Evolutionary conservation across 2,888 invertebrate genomes (phyloP).

Genomic region (Diplazon laetatorius): DNA sequence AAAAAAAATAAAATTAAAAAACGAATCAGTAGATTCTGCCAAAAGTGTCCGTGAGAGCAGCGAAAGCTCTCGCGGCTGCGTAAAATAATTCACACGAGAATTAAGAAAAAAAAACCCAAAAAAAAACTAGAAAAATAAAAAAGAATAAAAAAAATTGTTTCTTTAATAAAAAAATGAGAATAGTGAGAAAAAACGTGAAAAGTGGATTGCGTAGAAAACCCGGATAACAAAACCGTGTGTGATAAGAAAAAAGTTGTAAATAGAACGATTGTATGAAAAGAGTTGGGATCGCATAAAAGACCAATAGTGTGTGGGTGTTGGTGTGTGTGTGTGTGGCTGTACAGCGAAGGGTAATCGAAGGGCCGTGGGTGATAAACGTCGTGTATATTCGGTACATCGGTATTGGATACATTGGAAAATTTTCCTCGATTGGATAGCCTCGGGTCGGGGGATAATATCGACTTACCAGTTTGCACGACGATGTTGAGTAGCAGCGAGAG

Average conservation of each 20-base stretch:
- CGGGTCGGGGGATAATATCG: conserved; percentile 58
- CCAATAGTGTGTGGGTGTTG: neutral
- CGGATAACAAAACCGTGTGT: too few relatives aligned
- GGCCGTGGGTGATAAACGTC: neutral
- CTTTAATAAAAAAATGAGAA: too few relatives aligned
- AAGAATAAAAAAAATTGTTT: too few relatives aligned
- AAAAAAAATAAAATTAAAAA: too few relatives aligned
- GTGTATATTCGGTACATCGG: neutral
- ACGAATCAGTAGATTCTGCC: too few relatives aligned
- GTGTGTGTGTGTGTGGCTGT: too few relatives aligned
- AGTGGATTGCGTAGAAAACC: neutral
- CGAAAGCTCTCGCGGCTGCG: too few relatives aligned
- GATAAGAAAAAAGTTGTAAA: conserved; percentile 7
- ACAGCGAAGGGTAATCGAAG: neutral
- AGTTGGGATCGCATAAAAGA: neutral
- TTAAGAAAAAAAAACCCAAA: too few relatives aligned
- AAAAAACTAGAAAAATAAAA: too few relatives aligned
- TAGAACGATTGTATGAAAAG: neutral
- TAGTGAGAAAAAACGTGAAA: neutral
- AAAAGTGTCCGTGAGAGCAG: too few relatives aligned
- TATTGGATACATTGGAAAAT: neutral
- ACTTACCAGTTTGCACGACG: conserved; percentile 79
- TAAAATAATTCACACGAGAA: too few relatives aligned
- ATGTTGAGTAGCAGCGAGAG: conserved; percentile 79
- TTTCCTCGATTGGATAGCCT: conserved; percentile 52